These are phyloP conservation scores for Triops cancriformis DNA, from an alignment of 1,140 invertebrate species.

Conservation along the genomic window DNA sequence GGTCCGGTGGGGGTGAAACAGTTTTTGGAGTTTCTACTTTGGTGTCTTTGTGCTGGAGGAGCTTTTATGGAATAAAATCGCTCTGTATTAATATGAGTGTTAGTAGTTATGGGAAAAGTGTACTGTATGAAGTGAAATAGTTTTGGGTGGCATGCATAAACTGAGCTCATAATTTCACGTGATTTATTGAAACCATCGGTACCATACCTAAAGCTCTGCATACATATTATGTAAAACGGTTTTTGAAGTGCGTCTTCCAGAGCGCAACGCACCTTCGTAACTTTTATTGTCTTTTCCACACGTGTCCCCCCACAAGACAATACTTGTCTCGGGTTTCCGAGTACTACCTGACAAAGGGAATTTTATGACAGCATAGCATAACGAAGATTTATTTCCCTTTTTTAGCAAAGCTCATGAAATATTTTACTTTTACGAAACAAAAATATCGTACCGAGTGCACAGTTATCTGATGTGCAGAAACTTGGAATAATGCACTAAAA, in stretches of 20 bases:
- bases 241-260: background rate
- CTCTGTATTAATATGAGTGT: background rate
- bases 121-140: background rate
- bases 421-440: too few species aligned
- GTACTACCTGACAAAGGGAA: background rate
- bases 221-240: background rate
- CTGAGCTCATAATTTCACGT: background rate
- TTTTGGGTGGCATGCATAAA: conserved; percentile 13
- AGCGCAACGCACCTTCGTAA: background rate
- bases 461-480: too few species aligned
- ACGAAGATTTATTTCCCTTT: too few species aligned
- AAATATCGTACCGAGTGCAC: too few species aligned
- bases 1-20: too few species aligned
- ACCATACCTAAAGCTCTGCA: background rate
- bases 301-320: background rate
- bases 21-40: background rate
- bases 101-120: background rate
- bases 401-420: too few species aligned
- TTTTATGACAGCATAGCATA: background rate
- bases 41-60: background rate
- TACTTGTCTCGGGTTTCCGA: background rate
- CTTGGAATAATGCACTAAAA: too few species aligned
- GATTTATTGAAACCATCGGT: background rate
- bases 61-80: background rate
- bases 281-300: background rate